Evolutionary conservation across 1,140 invertebrate species (phyloP), one percentile per base, ranked within the genome.

Genomic region (Nasonia vitripennis): DNA sequence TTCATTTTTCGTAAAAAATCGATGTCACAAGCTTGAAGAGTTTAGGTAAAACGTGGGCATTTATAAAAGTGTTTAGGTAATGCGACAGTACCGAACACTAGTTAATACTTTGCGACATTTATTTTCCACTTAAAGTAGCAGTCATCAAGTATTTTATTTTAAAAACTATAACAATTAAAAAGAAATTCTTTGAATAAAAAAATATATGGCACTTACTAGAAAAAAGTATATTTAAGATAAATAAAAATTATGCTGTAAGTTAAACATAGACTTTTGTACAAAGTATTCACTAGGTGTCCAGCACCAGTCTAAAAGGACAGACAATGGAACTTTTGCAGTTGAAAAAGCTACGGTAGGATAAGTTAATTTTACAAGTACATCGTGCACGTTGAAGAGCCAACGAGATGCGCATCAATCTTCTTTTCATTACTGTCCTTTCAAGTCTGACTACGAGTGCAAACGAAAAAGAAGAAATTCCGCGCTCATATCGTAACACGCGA

Each of bases 171-270:
- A 34, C 31, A 20, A 34, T 71, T 34, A 10, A 67, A 62, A 41
- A 62, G 78, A 62, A 31, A 71, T 55, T 17, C 45, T 37, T 37
- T 6, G 34, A 31, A 27, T 37, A 5, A 77, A 45, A 77, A 67
- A 78, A 74, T 55, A n/a, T 82, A 82, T 82, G 81, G 81, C 81
- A 82, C 80, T 62, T 82, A 45, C 34, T 34, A 73, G n/a, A 62
- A 62, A 20, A 55, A 62, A 62, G 20, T 37, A 9, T 75, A 23
- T 20, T 37, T 83, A 37, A 27, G 23, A 17, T 45, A 78, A 71
- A 77, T 17, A 77, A 78, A 83, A 83, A 75, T 45, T 73, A 82
- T 55, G 48, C 17, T 37, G 71, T 74, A 82, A 82, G 74, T 14
- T 71, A 27, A 55, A 82, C 27, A 77, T 77, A 48, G 67, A 55